Conservation (phyloP, 2,888 invertebrate genomes). For the Rhagonycha fulva region DNA sequence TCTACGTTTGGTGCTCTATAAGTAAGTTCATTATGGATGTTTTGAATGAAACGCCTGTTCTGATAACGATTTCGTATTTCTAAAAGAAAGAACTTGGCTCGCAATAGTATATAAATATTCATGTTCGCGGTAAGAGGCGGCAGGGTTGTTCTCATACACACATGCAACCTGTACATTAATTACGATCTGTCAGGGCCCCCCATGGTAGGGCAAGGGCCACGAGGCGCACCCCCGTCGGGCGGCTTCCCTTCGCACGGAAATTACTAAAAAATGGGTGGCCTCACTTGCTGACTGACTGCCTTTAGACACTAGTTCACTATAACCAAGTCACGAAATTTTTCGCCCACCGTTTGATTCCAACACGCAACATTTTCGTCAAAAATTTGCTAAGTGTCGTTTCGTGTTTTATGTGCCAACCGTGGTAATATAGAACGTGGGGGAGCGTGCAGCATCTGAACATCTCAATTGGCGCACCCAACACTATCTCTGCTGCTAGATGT, state of each 20-base stretch:
- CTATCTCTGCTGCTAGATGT: constrained; percentile 32
- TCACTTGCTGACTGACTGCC: constrained; percentile 34
- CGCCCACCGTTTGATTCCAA: constrained; percentile 24
- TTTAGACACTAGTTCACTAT: constrained; percentile 24
- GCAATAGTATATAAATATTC: constrained; percentile 36
- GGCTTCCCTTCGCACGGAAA: constrained; percentile 46
- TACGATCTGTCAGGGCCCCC: constrained; percentile 47
- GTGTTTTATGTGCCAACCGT: constrained; percentile 2
- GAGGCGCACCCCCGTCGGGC: constrained; percentile 39
- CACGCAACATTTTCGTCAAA: constrained; percentile 27
- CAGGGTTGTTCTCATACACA: constrained; percentile 45
- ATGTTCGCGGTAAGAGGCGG: constrained; percentile 39
- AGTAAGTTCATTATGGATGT: constrained; percentile 24
- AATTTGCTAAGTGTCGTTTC: constrained; percentile 7
- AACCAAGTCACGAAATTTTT: constrained; percentile 27
- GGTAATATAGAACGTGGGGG: background rate
- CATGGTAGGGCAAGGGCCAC: constrained; percentile 42
- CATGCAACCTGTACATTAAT: constrained; percentile 54
- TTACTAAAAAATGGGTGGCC: constrained; percentile 50
- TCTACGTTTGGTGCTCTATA: background rate
- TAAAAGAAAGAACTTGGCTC: constrained; percentile 26
- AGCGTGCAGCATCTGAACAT: constrained; percentile 23
- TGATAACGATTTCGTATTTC: constrained; percentile 30
- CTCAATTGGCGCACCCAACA: constrained; percentile 25
- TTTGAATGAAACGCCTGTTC: constrained; percentile 25